Percentiles rank a stretch among this genome's conserved stretches.
phyloP scores from a whole-genome alignment of 2,797 vertebrate species.

The Novumbra hubbsi region DNA sequence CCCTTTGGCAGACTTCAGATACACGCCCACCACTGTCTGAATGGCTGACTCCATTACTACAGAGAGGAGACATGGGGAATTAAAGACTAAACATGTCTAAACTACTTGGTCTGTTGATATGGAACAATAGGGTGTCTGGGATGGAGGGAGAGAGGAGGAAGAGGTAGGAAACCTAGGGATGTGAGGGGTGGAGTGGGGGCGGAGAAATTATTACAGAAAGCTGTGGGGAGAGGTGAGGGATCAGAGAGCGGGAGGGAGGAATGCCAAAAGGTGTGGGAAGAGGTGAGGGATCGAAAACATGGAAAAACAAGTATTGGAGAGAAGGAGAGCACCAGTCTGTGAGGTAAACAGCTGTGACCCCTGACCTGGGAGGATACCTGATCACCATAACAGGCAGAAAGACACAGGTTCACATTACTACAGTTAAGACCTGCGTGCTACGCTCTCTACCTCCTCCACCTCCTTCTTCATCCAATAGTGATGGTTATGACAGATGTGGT shows the following conservation, averaged over 20 bases:
- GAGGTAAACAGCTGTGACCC: constrained; percentile 71
- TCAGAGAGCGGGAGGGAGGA: no score
- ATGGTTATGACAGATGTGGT: neutral
- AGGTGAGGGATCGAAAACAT: no score
- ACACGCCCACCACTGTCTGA: constrained; percentile 65
- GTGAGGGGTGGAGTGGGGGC: constrained; percentile 17
- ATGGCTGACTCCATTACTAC: constrained; percentile 72
- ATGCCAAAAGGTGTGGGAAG: no score
- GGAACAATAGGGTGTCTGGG: constrained; percentile 11
- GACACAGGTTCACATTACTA: constrained; percentile 65
- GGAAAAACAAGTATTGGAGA: neutral
- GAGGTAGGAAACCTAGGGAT: constrained; percentile 2
- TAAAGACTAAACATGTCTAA: no score
- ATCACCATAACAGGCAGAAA: constrained; percentile 60
- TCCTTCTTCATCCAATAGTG: neutral
- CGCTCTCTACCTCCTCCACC: constrained; percentile 1
- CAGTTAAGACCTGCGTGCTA: constrained; percentile 57
- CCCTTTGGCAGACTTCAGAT: constrained; percentile 51
- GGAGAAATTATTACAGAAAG: constrained; percentile 17
- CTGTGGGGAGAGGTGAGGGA: neutral
- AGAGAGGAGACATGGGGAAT: constrained; percentile 9
- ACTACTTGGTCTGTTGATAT: no score
- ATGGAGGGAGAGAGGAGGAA: constrained; percentile 12
- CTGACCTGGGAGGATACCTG: constrained; percentile 66
- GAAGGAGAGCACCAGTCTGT: constrained; percentile 37